A percentile compares a stretch with the other conserved stretches of the same genome.
Conservation (phyloP, 2,888 invertebrate genomes). For the Orchestes rusci region DNA sequence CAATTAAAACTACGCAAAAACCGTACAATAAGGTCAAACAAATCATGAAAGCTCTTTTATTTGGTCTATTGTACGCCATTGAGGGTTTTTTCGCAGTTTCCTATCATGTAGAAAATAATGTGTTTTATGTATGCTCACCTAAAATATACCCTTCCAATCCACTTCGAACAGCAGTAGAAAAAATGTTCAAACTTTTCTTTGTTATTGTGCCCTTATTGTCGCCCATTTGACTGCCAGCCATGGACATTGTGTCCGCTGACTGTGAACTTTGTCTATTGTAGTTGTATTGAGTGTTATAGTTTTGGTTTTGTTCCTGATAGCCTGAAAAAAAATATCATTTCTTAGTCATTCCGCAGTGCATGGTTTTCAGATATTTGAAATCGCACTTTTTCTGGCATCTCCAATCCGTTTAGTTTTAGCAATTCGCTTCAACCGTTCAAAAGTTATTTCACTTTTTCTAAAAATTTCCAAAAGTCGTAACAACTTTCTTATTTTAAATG, state of each 20-base stretch:
- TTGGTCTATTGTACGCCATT: no score
- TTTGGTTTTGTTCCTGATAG: constrained; percentile 28
- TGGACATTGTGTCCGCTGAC: constrained; percentile 39
- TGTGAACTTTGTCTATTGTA: constrained; percentile 20
- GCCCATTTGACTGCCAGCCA: constrained; percentile 41
- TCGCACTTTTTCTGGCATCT: no score
- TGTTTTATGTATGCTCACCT: constrained; percentile 53
- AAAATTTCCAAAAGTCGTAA: no score
- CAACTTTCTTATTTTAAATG: no score
- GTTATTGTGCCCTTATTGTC: constrained; percentile 58
- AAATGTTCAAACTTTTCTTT: constrained; percentile 68
- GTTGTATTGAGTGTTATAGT: constrained; percentile 29
- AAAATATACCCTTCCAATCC: constrained; percentile 86
- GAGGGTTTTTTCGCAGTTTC: no score
- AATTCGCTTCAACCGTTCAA: no score
- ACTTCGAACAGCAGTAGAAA: constrained; percentile 85
- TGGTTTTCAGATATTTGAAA: background rate
- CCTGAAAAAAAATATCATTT: constrained; percentile 1
- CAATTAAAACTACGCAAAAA: no score
- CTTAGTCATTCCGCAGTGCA: background rate
- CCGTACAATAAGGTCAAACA: no score
- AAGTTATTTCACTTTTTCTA: no score
- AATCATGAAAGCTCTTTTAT: no score
- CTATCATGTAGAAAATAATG: no score
- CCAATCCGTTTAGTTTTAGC: no score